A percentile compares a stretch with the other conserved stretches of the same genome.
These are phyloP conservation scores for Tadarida brasiliensis DNA, from an alignment of 2,797 vertebrate species.

Conservation along the genomic window DNA sequence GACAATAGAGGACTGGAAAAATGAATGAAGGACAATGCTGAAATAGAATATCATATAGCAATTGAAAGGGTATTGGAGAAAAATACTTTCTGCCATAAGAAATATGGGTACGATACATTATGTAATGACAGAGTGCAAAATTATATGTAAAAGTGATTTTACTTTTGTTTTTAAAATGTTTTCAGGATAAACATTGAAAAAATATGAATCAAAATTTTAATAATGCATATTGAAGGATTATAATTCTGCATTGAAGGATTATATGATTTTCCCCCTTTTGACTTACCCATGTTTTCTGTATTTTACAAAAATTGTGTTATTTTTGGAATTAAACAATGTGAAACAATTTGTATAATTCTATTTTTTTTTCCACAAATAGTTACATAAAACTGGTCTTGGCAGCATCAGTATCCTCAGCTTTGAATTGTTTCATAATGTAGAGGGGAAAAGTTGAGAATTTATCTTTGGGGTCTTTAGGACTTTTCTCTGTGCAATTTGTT, in stretches of 20 bases:
- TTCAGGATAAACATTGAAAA: background rate
- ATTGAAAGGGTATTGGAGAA: background rate
- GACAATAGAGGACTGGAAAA: background rate
- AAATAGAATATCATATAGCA: background rate
- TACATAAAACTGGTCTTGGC: background rate
- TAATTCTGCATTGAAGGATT: background rate
- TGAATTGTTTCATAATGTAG: slow-evolving; percentile 38
- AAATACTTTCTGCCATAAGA: background rate
- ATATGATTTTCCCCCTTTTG: slow-evolving; percentile 17
- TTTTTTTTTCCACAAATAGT: slow-evolving; percentile 1
- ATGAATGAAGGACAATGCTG: background rate
- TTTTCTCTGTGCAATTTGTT: background rate
- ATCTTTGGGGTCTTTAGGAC: slow-evolving; percentile 28
- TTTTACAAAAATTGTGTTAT: background rate
- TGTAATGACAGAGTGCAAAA: background rate
- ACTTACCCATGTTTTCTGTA: background rate
- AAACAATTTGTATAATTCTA: background rate
- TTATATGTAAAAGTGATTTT: background rate
- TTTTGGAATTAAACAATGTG: slow-evolving; percentile 9
- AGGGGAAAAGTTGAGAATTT: slow-evolving; percentile 57
- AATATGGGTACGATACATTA: background rate
- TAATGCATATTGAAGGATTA: background rate
- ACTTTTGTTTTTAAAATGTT: slow-evolving; percentile 5
- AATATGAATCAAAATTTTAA: slow-evolving; percentile 7
- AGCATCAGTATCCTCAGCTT: background rate